Percentiles rank a stretch among this genome's conserved stretches.
Evolutionary conservation across 2,888 invertebrate species (phyloP).

Genomic region (Chloroclysta siterata): DNA sequence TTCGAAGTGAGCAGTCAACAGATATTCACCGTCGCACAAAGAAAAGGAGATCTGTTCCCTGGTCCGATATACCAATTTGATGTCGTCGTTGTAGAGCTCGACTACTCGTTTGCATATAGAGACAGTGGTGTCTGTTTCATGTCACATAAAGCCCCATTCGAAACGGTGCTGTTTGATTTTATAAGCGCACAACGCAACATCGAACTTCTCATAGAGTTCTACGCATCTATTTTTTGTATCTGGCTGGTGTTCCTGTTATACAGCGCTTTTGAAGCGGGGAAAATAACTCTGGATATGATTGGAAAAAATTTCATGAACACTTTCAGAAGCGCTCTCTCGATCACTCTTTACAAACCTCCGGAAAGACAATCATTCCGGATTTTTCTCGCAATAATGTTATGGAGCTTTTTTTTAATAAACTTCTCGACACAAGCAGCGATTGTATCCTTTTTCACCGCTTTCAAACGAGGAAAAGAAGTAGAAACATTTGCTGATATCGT

Average conservation of each 20-base stretch:
- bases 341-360: slow-evolving; percentile 64
- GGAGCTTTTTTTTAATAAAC: slow-evolving; percentile 74
- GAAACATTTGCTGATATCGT: slow-evolving; percentile 75
- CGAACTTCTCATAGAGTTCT: slow-evolving; percentile 48
- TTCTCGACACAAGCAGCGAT: slow-evolving; percentile 75
- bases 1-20: slow-evolving; percentile 63
- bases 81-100: slow-evolving; percentile 64
- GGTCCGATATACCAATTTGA: slow-evolving; percentile 73
- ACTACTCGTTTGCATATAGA: slow-evolving; percentile 62
- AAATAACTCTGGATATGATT: slow-evolving; percentile 59
- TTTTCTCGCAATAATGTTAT: slow-evolving; percentile 65
- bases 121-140: slow-evolving; percentile 75
- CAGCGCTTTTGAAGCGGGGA: slow-evolving; percentile 53
- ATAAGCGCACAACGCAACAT: slow-evolving; percentile 55
- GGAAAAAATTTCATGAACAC: slow-evolving; percentile 74
- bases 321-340: slow-evolving; percentile 60
- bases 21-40: slow-evolving; percentile 60
- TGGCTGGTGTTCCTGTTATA: slow-evolving; percentile 69
- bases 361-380: slow-evolving; percentile 62
- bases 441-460: slow-evolving; percentile 72
- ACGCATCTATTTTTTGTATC: slow-evolving; percentile 60
- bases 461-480: slow-evolving; percentile 72
- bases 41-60: slow-evolving; percentile 67
- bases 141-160: slow-evolving; percentile 67
- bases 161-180: slow-evolving; percentile 64